Percentiles rank a stretch among this genome's conserved stretches.
Conservation (phyloP, 2,797 vertebrate species). For the Gallinago nigripennis region DNA sequence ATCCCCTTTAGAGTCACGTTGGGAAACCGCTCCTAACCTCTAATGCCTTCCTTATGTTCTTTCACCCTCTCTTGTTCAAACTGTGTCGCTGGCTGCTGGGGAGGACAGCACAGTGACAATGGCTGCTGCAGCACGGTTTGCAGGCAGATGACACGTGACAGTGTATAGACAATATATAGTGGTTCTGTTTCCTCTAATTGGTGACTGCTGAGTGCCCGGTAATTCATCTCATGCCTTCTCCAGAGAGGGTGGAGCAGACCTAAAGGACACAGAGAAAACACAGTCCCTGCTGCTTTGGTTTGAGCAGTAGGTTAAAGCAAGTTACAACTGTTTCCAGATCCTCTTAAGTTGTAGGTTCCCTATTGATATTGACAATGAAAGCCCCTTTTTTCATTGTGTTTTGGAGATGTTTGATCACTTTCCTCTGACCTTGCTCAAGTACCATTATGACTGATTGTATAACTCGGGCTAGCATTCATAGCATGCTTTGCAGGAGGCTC, state of each 20-base stretch:
- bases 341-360: neutral
- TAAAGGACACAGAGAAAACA: neutral
- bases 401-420: neutral
- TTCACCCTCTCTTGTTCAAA: neutral
- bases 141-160: neutral
- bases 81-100: neutral
- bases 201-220: neutral
- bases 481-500: neutral
- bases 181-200: neutral
- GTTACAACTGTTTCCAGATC: neutral
- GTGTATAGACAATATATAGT: neutral
- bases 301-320: neutral
- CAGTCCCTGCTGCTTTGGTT: neutral
- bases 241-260: neutral
- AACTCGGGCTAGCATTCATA: neutral
- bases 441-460: neutral
- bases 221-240: neutral
- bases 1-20: neutral
- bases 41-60: slow-evolving; percentile 44
- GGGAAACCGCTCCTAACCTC: neutral
- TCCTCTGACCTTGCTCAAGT: neutral
- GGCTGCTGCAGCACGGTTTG: neutral
- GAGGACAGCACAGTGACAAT: neutral
- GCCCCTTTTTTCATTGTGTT: neutral
- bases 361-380: neutral